A percentile compares a stretch with the other conserved stretches of the same genome.
phyloP scores from a whole-genome alignment of 2,113 vertebrate species.

The Fulica atra region DNA sequence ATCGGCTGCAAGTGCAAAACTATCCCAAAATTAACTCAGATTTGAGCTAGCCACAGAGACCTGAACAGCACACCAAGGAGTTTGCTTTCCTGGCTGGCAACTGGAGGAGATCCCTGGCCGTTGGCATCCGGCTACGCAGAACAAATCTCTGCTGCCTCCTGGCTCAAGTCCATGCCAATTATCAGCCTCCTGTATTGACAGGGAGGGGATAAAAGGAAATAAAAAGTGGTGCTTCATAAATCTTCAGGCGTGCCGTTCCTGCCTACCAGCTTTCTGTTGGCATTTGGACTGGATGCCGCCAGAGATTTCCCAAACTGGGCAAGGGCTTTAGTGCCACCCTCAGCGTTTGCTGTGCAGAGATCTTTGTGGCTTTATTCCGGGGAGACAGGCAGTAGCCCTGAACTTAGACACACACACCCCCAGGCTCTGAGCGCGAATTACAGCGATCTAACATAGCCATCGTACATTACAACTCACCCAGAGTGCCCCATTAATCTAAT shows the following conservation, averaged over 20 bases:
- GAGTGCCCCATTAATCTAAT: neutral
- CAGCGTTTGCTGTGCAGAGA: fast-evolving
- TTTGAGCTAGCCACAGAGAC: neutral
- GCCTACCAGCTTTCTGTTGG: neutral
- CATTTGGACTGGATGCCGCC: neutral
- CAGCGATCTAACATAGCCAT: neutral
- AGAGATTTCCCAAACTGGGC: neutral
- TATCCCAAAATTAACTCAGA: neutral
- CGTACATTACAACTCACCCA: neutral
- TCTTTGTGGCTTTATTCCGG: neutral
- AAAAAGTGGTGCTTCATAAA: neutral
- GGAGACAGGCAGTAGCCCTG: neutral
- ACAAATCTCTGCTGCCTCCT: neutral
- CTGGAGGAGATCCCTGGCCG: fast-evolving
- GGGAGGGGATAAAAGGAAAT: neutral
- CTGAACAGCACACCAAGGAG: neutral
- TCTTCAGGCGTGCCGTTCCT: neutral
- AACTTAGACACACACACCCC: neutral
- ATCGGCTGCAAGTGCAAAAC: neutral
- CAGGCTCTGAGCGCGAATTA: neutral
- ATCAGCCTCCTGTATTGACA: neutral
- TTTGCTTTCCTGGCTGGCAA: too few relatives aligned
- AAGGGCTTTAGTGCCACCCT: neutral
- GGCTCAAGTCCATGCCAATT: neutral
- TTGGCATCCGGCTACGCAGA: neutral